Evolutionary conservation across 2,888 invertebrate species (phyloP), one percentile per base, ranked within the genome.

Genomic region (Phymatocera aterrima): DNA sequence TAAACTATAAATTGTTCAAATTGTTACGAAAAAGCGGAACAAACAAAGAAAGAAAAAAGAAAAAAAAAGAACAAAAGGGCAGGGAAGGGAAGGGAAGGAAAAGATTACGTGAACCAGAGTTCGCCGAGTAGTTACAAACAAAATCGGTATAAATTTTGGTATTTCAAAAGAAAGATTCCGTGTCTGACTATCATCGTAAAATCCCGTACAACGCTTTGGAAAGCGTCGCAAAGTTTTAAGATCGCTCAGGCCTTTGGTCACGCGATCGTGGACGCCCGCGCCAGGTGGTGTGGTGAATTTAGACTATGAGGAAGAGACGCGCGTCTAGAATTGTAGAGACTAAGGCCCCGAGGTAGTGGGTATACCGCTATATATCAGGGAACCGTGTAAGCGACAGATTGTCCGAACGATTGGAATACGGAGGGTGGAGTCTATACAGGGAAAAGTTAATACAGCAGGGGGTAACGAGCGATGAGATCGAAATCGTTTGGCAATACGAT

Each of bases 381-480:
- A 12, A 57, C 57, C 61, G 61, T 64, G 61, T 64, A 37, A 64
- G 61, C 37, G 61, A 64, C 61, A 64, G 61, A 64, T 64, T 34
- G 34, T 37, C 37, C 61, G 34, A 34, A 37, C n/a, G 61, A 64
- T 64, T 64, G 37, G n/a, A n/a, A n/a, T n/a, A n/a, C n/a, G 18
- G 37, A 10, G 18, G 37, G 61, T 18, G 18, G 8, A 37, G 37
- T 37, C 61, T 15, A 34, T n/a, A 37, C 12, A 5, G 37, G 12
- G 37, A 64, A 34, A 64, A 64, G 61, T 64, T 64, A 64, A 18
- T 8, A 5, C 21, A 8, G 10, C n/a, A 37, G 37, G 18, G 18
- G n/a, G n/a, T n/a, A 28, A 8, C 40, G 40, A 57, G 5, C 8
- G 57, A 57, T 57, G 12, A 57, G 28, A 57, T 57, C 24, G 21